A percentile compares a stretch with the other conserved stretches of the same genome.
Conservation (phyloP, 64 coral and sea anemone species). For the Actinia equina region DNA sequence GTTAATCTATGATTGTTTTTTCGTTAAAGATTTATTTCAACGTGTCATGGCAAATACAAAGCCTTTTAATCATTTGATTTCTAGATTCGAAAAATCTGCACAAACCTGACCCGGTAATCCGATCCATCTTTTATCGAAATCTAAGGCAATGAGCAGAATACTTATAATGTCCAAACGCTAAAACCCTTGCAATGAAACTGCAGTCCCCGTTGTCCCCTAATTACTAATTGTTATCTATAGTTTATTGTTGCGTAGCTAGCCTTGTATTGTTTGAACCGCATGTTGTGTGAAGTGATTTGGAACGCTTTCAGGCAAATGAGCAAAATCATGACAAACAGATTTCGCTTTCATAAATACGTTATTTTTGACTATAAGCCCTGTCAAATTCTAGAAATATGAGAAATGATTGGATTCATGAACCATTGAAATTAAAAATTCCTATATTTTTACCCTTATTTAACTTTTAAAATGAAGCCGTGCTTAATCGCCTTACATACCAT, state of each 20-base stretch:
- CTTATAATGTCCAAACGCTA: background rate
- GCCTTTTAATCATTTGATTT: no score
- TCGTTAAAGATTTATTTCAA: background rate
- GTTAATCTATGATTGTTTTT: no score
- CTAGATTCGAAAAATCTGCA: no score
- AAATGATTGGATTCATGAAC: no score
- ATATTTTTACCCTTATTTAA: background rate
- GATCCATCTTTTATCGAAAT: no score
- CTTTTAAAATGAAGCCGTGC: background rate
- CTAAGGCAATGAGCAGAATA: background rate
- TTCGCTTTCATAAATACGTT: no score
- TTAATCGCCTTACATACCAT: constrained; percentile 23
- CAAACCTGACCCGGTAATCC: no score
- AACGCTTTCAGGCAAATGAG: background rate
- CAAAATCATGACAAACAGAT: no score
- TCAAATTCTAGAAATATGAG: no score
- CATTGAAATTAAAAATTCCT: background rate
- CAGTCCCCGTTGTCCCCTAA: background rate
- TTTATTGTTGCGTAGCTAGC: background rate
- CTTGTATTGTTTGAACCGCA: background rate
- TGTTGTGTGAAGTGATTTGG: background rate
- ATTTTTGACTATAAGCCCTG: no score
- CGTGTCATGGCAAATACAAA: background rate
- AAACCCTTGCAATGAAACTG: background rate
- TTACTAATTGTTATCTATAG: background rate